These are phyloP conservation scores for Synanthedon tipuliformis DNA, from an alignment of 2,888 invertebrate genomes.

Conservation along the genomic window DNA sequence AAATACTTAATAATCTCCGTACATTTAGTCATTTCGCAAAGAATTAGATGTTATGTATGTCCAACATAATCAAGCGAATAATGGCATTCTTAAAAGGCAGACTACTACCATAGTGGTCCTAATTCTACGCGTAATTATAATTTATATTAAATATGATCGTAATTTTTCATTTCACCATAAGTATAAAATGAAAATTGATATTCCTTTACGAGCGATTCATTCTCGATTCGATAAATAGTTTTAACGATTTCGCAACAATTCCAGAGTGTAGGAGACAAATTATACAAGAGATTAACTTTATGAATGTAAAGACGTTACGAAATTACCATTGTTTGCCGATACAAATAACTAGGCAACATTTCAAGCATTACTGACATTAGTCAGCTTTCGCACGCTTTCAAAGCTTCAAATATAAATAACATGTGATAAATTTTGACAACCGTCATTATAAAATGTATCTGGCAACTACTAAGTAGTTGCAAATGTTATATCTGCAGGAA, in stretches of 20 bases:
- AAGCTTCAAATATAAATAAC: neutral
- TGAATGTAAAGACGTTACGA: constrained; percentile 37
- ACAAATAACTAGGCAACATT: constrained; percentile 22
- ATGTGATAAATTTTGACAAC: constrained; percentile 1
- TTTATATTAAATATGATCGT: too few relatives aligned
- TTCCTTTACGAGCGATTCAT: neutral
- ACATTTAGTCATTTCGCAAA: too few relatives aligned
- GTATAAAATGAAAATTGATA: neutral
- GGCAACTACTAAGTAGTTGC: too few relatives aligned
- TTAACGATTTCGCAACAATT: constrained; percentile 9
- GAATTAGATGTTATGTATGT: too few relatives aligned
- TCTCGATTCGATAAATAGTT: neutral
- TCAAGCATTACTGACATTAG: constrained; percentile 3
- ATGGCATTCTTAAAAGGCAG: too few relatives aligned
- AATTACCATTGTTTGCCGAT: constrained; percentile 38
- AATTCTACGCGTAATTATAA: too few relatives aligned
- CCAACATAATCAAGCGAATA: too few relatives aligned
- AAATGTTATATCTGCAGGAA: too few relatives aligned
- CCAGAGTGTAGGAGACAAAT: constrained; percentile 44
- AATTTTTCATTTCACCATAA: too few relatives aligned
- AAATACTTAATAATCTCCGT: too few relatives aligned
- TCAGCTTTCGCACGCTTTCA: constrained; percentile 2
- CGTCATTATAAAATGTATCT: neutral
- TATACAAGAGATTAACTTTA: constrained; percentile 37
- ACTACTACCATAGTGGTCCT: too few relatives aligned